Evolutionary conservation across 2,113 vertebrate species (phyloP), one percentile per base, ranked within the genome.

Genomic region (Irena cyanogastra): DNA sequence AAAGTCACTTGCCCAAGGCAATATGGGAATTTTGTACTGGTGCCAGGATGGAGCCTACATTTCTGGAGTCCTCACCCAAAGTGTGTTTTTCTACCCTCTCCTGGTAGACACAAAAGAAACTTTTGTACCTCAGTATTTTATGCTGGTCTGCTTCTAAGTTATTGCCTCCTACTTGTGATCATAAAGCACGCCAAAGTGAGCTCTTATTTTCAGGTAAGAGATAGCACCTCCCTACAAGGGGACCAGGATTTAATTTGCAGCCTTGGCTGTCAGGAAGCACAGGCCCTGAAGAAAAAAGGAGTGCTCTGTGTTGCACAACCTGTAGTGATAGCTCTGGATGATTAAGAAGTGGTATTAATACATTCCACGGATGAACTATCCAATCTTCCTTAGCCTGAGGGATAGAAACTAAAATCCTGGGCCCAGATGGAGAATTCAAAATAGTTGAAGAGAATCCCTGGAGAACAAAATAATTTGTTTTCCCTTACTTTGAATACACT

Each of bases 381-480:
- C 93, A 93, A 89, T 96, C 92, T 96, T 97, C 93, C 95, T 92
- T 96, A 94, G 90, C 94, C 90, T 61, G 42, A 93, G 93, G 94
- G 76, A 71, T 16, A 96, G 96, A 94, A 96, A 95, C 95, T 90
- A 86, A 96, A 95, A 94, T 86, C 49, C 64, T 89, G 49, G 52
- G 41, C 56, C 85, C 81, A 52, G 41, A 30, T 81, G 31, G 44
- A 71, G 82, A 63, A 85, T 74, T 90, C 52, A 75, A 69, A 60
- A 35, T 21, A 50, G 9, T 3, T 52, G n/a, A 87, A 83, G 52
- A 90, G 41, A 59, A 85, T 86, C 52, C 47, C 33, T 80, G 44
- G 33, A 72, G 45, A 76, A 71, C 30, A 81, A 70, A 80, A 74
- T 30, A 44, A 65, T 74, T 89, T 52, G 9, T 61, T 87, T 78